Conservation (phyloP, 2,113 vertebrate species). For the Aptenodytes patagonicus region DNA sequence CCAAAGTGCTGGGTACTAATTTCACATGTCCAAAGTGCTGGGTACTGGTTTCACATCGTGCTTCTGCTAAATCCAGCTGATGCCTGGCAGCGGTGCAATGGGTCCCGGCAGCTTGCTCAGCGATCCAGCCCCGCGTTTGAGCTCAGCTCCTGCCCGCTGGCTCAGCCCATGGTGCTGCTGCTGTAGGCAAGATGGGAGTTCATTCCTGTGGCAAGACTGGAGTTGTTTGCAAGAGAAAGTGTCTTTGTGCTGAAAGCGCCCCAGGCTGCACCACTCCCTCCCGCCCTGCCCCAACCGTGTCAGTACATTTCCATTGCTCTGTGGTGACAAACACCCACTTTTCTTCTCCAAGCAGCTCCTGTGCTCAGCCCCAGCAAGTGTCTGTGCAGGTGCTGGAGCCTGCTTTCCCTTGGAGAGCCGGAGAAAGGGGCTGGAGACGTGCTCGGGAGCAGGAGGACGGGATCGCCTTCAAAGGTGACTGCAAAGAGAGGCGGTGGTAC, state of each 20-base stretch:
- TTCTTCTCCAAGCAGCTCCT: background rate
- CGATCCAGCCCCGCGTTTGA: background rate
- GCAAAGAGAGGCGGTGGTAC: background rate
- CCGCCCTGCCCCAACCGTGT: background rate
- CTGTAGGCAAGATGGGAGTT: background rate
- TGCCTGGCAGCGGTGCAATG: background rate
- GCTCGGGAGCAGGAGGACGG: background rate
- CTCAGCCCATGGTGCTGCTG: background rate
- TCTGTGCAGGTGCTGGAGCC: background rate
- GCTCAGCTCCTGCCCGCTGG: background rate
- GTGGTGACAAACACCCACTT: background rate
- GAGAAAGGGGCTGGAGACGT: background rate
- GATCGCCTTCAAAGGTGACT: background rate
- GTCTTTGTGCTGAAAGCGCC: background rate
- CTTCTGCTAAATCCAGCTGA: background rate
- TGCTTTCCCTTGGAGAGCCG: background rate
- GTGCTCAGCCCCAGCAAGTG: background rate
- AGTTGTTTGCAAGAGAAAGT: background rate
- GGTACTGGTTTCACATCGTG: fast-evolving
- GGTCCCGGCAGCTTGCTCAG: background rate
- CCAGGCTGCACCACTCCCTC: background rate
- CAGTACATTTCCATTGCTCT: conserved; percentile 3
- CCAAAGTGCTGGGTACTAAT: background rate
- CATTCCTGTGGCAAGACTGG: background rate
- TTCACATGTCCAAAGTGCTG: fast-evolving